A percentile compares a stretch with the other conserved stretches of the same genome.
phyloP scores from a whole-genome alignment of 2,113 vertebrate genomes.

The Gymnogyps californianus region DNA sequence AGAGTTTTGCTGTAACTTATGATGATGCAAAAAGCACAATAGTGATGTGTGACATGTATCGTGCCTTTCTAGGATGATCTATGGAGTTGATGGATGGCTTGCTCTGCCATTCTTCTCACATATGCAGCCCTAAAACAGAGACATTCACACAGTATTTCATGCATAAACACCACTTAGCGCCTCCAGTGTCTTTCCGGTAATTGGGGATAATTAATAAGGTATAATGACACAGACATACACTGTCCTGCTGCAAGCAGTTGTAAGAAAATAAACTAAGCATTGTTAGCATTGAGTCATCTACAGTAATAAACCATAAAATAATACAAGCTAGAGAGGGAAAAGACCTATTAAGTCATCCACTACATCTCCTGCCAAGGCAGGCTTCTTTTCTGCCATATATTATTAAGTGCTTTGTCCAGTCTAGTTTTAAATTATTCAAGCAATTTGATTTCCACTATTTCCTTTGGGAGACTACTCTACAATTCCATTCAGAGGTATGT shows the following conservation, averaged over 20 bases:
- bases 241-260: background rate
- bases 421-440: slow-evolving; percentile 54
- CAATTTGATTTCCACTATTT: slow-evolving; percentile 8
- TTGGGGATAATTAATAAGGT: background rate
- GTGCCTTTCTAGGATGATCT: background rate
- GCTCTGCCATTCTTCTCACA: background rate
- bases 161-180: background rate
- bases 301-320: slow-evolving; percentile 10
- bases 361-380: slow-evolving; percentile 20
- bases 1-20: background rate
- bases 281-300: slow-evolving; percentile 20
- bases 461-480: background rate
- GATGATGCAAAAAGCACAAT: background rate
- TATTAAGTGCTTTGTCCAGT: slow-evolving; percentile 17
- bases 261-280: background rate
- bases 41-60: background rate
- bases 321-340: background rate
- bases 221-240: background rate
- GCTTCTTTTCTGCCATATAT: slow-evolving; percentile 19
- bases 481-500: background rate
- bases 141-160: background rate
- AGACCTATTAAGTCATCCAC: slow-evolving; percentile 26
- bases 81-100: background rate
- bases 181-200: background rate
- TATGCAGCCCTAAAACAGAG: background rate